phyloP scores from a whole-genome alignment of 2,888 invertebrate species.

The Xestia c-nigrum region DNA sequence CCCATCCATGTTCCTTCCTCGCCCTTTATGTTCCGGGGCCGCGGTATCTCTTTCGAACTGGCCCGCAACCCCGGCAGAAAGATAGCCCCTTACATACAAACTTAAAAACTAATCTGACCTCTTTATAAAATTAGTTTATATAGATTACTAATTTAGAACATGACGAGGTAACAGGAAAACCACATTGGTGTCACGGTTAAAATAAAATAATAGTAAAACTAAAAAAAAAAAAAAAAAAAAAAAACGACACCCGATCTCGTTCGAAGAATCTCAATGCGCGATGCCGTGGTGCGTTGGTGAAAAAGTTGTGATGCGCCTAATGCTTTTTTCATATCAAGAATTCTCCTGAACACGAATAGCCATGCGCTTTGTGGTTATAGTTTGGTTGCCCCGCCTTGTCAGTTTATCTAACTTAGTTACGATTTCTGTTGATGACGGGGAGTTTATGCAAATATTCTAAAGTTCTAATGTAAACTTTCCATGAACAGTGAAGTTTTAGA shows the following conservation, averaged over 20 bases:
- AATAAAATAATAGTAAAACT: not conserved
- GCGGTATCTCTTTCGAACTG: too few relatives aligned
- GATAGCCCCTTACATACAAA: too few relatives aligned
- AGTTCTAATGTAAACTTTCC: slow-evolving; percentile 20
- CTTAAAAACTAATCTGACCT: too few relatives aligned
- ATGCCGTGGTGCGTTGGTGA: too few relatives aligned
- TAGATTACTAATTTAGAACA: not conserved
- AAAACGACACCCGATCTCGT: too few relatives aligned
- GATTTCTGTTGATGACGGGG: slow-evolving; percentile 28
- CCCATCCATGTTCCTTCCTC: too few relatives aligned
- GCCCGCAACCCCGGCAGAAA: too few relatives aligned
- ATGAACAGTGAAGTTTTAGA: slow-evolving; percentile 14
- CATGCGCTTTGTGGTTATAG: not conserved
- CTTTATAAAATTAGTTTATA: too few relatives aligned
- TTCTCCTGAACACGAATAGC: not conserved
- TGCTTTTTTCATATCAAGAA: slow-evolving; percentile 35
- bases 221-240: not conserved
- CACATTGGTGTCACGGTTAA: too few relatives aligned
- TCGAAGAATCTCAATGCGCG: not conserved
- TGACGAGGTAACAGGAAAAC: not conserved
- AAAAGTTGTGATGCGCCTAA: slow-evolving; percentile 29
- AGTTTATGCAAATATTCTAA: slow-evolving; percentile 30
- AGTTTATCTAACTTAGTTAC: not conserved
- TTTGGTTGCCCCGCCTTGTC: not conserved
- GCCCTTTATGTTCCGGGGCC: too few relatives aligned